Percentiles rank a stretch among this genome's conserved stretches.
Conservation (phyloP, 1,140 invertebrate genomes). For the Anastrepha ludens region DNA sequence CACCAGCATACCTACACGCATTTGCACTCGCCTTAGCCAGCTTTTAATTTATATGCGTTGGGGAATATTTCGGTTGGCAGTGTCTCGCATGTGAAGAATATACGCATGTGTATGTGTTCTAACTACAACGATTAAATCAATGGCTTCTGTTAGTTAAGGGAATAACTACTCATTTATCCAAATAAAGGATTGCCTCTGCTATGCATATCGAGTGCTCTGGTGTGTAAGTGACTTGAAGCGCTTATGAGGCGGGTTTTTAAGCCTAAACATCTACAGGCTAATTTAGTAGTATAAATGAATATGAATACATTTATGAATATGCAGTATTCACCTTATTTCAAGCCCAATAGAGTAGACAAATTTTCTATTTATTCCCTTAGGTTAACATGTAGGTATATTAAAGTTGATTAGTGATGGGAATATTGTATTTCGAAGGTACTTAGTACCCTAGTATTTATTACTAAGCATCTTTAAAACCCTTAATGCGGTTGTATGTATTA, state of each 20-base stretch:
- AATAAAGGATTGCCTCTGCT: neutral
- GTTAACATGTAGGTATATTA: too few species aligned
- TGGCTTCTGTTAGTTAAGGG: neutral
- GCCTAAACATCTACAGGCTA: neutral
- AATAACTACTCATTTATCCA: conserved; percentile 32
- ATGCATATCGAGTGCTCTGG: neutral
- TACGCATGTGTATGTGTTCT: neutral
- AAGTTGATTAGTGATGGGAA: too few species aligned
- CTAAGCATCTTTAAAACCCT: too few species aligned
- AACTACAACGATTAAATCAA: neutral
- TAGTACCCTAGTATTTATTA: too few species aligned
- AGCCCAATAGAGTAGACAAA: too few species aligned
- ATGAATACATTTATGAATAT: neutral
- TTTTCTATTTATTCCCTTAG: too few species aligned
- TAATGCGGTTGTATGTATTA: too few species aligned
- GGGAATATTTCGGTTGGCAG: neutral
- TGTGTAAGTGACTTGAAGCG: neutral
- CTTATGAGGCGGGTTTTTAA: neutral
- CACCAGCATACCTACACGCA: neutral
- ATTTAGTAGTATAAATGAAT: neutral
- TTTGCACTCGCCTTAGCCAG: neutral
- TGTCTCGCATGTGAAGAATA: neutral
- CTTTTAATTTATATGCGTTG: conserved; percentile 22
- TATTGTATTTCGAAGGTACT: too few species aligned
- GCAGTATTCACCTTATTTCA: too few species aligned